Percentiles rank a stretch among this genome's conserved stretches.
Evolutionary conservation across 2,888 invertebrate species (phyloP).

Genomic region (Uloborus plumipes): DNA sequence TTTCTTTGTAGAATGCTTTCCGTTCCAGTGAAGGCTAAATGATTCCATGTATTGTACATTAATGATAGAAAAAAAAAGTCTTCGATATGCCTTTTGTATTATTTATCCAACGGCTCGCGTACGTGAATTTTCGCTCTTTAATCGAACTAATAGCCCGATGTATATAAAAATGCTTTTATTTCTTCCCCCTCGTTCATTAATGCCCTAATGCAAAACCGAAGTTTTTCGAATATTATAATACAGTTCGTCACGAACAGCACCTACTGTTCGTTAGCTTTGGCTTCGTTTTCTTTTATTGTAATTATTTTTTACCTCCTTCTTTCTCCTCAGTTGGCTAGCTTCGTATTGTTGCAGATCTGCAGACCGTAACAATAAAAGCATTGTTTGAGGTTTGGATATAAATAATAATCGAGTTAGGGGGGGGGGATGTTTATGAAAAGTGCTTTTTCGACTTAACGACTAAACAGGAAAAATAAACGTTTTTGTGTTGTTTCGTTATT

Average conservation of each 20-base stretch:
- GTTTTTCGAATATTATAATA: constrained; percentile 59
- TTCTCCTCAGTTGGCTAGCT: constrained; percentile 43
- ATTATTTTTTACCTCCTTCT: constrained; percentile 4
- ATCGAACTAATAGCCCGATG: constrained; percentile 60
- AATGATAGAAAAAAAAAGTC: constrained; percentile 37
- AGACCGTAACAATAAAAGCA: constrained; percentile 51
- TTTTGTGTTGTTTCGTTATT: constrained; percentile 1
- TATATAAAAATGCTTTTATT: constrained; percentile 44
- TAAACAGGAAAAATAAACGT: constrained; percentile 27
- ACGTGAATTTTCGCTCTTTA: constrained; percentile 41
- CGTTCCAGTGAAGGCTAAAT: constrained; percentile 45
- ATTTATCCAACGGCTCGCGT: constrained; percentile 35
- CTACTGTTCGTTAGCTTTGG: constrained; percentile 43
- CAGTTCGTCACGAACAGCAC: constrained; percentile 41
- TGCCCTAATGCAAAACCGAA: constrained; percentile 53
- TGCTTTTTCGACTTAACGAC: constrained; percentile 58
- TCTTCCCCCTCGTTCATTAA: constrained; percentile 39
- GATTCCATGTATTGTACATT: constrained; percentile 35
- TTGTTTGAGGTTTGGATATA: constrained; percentile 45
- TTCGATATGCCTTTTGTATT: constrained; percentile 51
- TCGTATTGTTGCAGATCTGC: constrained; percentile 47
- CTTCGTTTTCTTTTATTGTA: constrained; percentile 1
- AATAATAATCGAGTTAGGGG: constrained; percentile 62
- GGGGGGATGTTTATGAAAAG: constrained; percentile 55
- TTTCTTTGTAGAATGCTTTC: too few species aligned